Conservation (phyloP, 2,113 vertebrate genomes). For the Sardina pilchardus region DNA sequence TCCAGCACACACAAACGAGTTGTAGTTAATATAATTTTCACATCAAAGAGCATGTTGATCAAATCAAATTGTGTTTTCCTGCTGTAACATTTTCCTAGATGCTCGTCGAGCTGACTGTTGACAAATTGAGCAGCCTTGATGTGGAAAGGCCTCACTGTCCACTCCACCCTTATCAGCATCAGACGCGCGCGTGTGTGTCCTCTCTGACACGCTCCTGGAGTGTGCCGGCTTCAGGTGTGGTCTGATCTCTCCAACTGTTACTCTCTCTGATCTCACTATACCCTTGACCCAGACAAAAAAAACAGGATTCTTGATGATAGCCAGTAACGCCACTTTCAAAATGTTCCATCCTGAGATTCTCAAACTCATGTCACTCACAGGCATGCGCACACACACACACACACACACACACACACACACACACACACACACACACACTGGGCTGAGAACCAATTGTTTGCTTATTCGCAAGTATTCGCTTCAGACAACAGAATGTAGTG, state of each 20-base stretch:
- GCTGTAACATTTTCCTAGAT: background rate
- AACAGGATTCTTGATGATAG: conserved; percentile 33
- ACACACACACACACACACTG: conserved; percentile 10
- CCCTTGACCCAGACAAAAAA: conserved; percentile 72
- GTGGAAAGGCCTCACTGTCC: conserved; percentile 61
- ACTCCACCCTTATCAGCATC: conserved; percentile 42
- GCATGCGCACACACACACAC: background rate
- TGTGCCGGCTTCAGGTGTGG: conserved; percentile 78
- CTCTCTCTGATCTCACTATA: conserved; percentile 57
- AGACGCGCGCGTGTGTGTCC: conserved; percentile 56
- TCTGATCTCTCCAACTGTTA: conserved; percentile 47
- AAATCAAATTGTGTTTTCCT: background rate
- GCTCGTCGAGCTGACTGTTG: background rate
- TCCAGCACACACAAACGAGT: background rate
- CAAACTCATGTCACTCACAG: background rate
- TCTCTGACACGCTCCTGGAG: conserved; percentile 73
- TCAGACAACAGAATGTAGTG: too few species aligned
- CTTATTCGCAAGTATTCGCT: too few species aligned
- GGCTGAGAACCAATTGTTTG: conserved; percentile 34
- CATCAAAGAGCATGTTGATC: background rate
- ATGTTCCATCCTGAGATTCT: background rate
- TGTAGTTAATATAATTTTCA: background rate
- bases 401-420: conserved; percentile 22
- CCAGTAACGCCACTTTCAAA: conserved; percentile 26
- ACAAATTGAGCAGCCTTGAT: conserved; percentile 64